Evolutionary conservation across 2,888 invertebrate species (phyloP).

Genomic region (Synanthedon vespiformis): DNA sequence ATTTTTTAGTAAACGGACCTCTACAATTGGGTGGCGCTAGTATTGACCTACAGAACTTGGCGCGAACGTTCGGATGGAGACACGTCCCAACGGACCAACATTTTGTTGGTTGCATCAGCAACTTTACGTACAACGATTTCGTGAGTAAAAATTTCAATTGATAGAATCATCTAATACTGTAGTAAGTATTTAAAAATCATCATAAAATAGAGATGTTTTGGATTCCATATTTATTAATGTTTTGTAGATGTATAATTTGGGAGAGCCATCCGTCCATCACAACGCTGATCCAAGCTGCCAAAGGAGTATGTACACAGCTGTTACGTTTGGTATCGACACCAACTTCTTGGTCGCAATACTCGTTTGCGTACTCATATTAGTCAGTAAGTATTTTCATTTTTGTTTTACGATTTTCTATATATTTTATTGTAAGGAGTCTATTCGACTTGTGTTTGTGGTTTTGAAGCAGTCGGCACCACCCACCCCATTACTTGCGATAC

Average conservation of each 20-base stretch:
- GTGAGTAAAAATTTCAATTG: conserved; percentile 43
- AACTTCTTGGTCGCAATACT: conserved; percentile 92
- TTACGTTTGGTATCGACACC: conserved; percentile 85
- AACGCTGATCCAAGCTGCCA: conserved; percentile 83
- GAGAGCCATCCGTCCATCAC: conserved; percentile 78
- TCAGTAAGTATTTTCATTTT: conserved; percentile 73
- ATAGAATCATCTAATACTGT: no score
- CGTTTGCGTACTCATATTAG: conserved; percentile 85
- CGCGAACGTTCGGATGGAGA: conserved; percentile 76
- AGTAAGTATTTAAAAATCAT: no score
- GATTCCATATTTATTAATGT: no score
- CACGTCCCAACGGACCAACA: conserved; percentile 76
- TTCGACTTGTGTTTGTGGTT: no score
- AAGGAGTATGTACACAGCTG: conserved; percentile 78
- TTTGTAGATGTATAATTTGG: conserved; percentile 86
- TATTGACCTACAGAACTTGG: conserved; percentile 73
- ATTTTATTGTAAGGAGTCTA: no score
- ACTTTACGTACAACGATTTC: conserved; percentile 86
- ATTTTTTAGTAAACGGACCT: conserved; percentile 79
- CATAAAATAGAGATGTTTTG: no score
- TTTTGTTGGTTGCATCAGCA: conserved; percentile 91
- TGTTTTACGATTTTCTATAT: not conserved
- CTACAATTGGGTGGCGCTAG: conserved; percentile 87
- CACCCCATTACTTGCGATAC: no score
- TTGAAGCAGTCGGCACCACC: no score